A percentile compares a stretch with the other conserved stretches of the same genome.
Conservation (phyloP, 2,113 vertebrate species). For the Tetraodon nigroviridis region DNA sequence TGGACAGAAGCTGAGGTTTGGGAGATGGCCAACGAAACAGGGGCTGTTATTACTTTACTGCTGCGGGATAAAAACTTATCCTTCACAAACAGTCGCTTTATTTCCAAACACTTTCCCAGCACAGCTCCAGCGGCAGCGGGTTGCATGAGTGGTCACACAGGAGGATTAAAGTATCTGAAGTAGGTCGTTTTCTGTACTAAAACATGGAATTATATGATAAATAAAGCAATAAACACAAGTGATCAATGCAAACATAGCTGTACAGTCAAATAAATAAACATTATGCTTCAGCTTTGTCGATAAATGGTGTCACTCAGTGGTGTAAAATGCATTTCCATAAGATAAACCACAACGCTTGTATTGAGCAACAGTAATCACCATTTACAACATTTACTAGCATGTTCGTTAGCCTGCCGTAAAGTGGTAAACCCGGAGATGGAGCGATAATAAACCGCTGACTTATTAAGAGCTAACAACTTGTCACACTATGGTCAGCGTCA, state of each 20-base stretch:
- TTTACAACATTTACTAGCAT: slow-evolving; percentile 59
- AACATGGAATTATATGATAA: slow-evolving; percentile 4
- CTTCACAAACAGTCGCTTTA: slow-evolving; percentile 27
- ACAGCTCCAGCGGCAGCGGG: no score
- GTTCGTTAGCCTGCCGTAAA: slow-evolving; percentile 33
- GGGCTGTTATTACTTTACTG: slow-evolving; percentile 48
- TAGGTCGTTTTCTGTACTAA: no score
- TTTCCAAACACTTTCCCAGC: no score
- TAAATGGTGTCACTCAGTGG: background rate
- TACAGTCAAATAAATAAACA: background rate
- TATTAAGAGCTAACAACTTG: slow-evolving; percentile 22
- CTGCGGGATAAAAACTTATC: slow-evolving; percentile 21
- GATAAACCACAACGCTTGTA: slow-evolving; percentile 21
- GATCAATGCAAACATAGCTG: slow-evolving; percentile 33
- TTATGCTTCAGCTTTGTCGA: no score
- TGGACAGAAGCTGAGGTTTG: slow-evolving; percentile 59
- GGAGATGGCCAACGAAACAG: slow-evolving; percentile 47
- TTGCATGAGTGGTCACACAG: no score
- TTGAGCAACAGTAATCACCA: slow-evolving; percentile 32
- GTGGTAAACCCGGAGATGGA: slow-evolving; percentile 28
- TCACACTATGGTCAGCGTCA: no score
- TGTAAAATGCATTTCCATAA: slow-evolving; percentile 11
- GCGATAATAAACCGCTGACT: slow-evolving; percentile 28
- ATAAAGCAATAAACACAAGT: slow-evolving; percentile 24
- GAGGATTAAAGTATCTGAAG: no score